phyloP scores from a whole-genome alignment of 2,888 invertebrate species.

The Lydus trimaculatus region DNA sequence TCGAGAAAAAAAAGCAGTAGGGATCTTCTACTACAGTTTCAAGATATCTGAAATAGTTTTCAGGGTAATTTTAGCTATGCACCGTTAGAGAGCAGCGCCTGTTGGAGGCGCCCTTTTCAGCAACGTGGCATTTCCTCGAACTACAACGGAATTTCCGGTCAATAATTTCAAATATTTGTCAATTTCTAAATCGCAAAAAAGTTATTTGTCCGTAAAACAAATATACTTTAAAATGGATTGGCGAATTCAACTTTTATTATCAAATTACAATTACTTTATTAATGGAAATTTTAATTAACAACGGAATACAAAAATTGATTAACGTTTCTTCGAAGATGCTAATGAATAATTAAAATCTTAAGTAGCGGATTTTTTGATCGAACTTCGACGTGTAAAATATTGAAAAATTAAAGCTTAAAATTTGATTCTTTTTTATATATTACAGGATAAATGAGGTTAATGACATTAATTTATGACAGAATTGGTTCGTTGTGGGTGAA shows the following conservation, averaged over 20 bases:
- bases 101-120: conserved; percentile 4
- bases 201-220: no score
- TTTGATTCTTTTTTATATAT: neutral
- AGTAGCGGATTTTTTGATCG: neutral
- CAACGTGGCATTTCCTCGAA: neutral
- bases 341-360: neutral
- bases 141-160: conserved; percentile 19
- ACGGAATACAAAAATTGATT: neutral
- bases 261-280: neutral
- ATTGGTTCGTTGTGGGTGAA: neutral
- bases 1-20: neutral
- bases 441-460: neutral
- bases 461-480: neutral
- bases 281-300: neutral
- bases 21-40: neutral
- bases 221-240: no score
- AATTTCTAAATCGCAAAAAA: no score
- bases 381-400: neutral
- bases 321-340: neutral
- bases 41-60: neutral
- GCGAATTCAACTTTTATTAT: no score
- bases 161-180: conserved; percentile 11
- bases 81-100: conserved; percentile 20
- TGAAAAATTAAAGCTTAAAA: no score
- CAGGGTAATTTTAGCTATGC: conserved; percentile 17